Base-by-base conservation (phyloP, 2,113 vertebrate genomes). In the Gobius niger region DNA sequence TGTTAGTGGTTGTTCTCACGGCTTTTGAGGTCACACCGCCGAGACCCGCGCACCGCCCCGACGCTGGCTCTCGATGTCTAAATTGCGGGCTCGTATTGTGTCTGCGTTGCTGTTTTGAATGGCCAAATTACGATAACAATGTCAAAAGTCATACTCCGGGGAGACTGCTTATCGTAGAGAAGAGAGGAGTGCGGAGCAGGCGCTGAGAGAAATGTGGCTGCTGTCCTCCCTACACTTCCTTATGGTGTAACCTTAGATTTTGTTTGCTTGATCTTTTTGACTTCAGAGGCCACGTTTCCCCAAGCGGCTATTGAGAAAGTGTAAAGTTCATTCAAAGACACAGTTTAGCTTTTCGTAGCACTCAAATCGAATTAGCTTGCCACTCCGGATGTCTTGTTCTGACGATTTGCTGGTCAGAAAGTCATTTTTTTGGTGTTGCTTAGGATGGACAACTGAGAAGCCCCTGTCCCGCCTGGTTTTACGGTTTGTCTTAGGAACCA, bases 1-100 rank as follows among this genome's bases (percentile, higher is more conserved):
- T 89, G 84, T 90, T 85, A 47, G 44, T 59, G 19, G 44, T 44
- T 1, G 82, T 90, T 91, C 87, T 89, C 88, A 91, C 85, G 88
- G 84, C 83, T 86, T 54, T 81, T 68, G 18, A 86, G 87, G 88
- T 91, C 88, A 85, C 71, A 65, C 82, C 68, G 1, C 76, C 50
- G 75, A 81, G 80, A 86, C 75, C 76, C 70, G 1, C 74, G 73
- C 50, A 56, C 34, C 9, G 62, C 56, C 71, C 77, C 81, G 73
- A 68, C 84, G 82, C 85, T 76, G 81, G 73, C 68, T 47, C 15
- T 16, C 11, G 18, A 49, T 57, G 56, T 65, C 52, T 70, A 47
- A 34, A 44, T 54, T 60, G 77, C 34, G 52, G 24, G 16, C 61
- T 19, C 16, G n/a, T 50, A 15, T 52, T 16, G 44, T 77, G 73